Evolutionary conservation across 92 coral and sea anemone species (phyloP), one percentile per base, ranked within the genome.

Genomic region (Heliopora coerulea): DNA sequence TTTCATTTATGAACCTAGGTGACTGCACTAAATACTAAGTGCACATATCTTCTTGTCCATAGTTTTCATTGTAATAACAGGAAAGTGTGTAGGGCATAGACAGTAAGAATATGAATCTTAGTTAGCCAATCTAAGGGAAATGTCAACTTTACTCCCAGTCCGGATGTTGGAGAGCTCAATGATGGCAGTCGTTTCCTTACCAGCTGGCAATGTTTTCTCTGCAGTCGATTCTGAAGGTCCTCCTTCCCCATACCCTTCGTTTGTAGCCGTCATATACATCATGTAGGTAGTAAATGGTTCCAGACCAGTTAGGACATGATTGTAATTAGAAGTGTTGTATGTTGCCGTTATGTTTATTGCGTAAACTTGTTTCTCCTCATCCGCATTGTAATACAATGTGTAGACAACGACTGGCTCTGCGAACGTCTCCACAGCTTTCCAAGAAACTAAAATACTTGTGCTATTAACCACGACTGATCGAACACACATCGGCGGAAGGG

Each of bases 201-300:
- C 76, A 13, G 35, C 56, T 33, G 76, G 44, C 21, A 7, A 1
- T 25, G 76, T 69, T 33, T 49, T 20, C 46, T 49, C 61, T 9
- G 50, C 33, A 7, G 33, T 56, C 14, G 46, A 0, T 9, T 49
- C 31, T 31, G 76, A 69, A 18, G 29, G 29, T 28, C 27, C 76
- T 69, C 76, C 76, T 28, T 49, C 76, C 7, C 76, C 76, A 33
- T 27, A 52, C 1, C 0, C 7, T n/a, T n/a, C n/a, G 46, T 69
- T 69, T 0, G 58, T 49, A 18, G 76, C 76, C 0, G 76, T 46
- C 8, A 69, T 35, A 49, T 49, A 69, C 13, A 50, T 69, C 6
- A 49, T 27, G 49, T 69, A 69, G 8, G 76, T 25, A 2, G 76
- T 69, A 8, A 69, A 27, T 25, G 49, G 76, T 4, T 52, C 33